These are phyloP conservation scores for Microchrysa polita DNA, from an alignment of 2,888 invertebrate genomes.

Conservation along the genomic window DNA sequence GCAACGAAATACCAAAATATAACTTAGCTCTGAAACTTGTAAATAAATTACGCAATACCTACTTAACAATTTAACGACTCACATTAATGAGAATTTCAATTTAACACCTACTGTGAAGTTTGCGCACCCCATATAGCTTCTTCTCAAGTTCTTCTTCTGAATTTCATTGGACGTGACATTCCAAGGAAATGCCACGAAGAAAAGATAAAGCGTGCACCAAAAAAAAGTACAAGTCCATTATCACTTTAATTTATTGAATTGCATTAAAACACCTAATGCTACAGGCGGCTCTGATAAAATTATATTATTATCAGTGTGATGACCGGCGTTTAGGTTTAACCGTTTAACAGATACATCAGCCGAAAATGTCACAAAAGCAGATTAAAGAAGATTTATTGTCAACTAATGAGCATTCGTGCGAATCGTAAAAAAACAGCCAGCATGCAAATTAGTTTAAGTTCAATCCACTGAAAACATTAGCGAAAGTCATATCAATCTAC, in stretches of 20 bases:
- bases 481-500: too few relatives aligned
- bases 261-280: background rate
- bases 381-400: slow-evolving; percentile 37
- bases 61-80: slow-evolving; percentile 25
- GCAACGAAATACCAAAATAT: background rate
- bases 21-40: slow-evolving; percentile 15
- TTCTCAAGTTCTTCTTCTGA: background rate
- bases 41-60: slow-evolving; percentile 31
- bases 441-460: background rate
- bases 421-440: background rate
- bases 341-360: background rate
- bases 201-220: background rate
- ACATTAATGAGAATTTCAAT: slow-evolving; percentile 27
- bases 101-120: slow-evolving; percentile 41
- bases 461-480: too few relatives aligned
- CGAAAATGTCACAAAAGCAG: slow-evolving; percentile 21
- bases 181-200: slow-evolving; percentile 26
- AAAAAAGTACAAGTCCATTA: slow-evolving; percentile 33
- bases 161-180: slow-evolving; percentile 20
- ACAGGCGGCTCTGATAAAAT: background rate
- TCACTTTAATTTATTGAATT: slow-evolving; percentile 26
- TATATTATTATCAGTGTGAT: slow-evolving; percentile 3
- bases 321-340: background rate
- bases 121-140: slow-evolving; percentile 35
- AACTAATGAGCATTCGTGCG: slow-evolving; percentile 7